phyloP scores from a whole-genome alignment of 2,797 vertebrate species.

The Scyliorhinus canicula region DNA sequence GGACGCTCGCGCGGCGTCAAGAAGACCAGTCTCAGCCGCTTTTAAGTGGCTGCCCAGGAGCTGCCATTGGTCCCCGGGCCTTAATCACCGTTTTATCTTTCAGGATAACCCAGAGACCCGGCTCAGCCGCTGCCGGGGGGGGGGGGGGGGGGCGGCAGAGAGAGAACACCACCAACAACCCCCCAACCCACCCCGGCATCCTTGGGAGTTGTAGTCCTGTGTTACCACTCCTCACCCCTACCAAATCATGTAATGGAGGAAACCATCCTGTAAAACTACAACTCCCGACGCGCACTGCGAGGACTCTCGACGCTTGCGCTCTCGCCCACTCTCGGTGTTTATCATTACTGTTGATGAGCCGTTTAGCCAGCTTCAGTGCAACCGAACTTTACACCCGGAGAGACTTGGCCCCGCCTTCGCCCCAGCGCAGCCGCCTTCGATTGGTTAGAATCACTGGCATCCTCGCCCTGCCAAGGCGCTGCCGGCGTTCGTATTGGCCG shows the following conservation, averaged over 20 bases:
- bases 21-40: neutral
- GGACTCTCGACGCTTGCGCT: neutral
- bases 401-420: neutral
- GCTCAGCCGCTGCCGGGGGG: neutral
- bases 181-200: neutral
- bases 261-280: neutral
- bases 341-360: slow-evolving; percentile 25
- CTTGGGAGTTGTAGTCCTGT: slow-evolving; percentile 1
- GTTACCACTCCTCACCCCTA: too few relatives aligned
- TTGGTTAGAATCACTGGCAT: neutral
- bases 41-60: neutral
- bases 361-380: neutral
- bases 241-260: neutral
- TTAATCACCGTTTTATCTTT: neutral
- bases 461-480: neutral
- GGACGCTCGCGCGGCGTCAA: neutral
- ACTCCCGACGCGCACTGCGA: neutral
- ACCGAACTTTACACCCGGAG: neutral
- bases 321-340: neutral
- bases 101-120: neutral
- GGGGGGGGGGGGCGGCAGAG: neutral
- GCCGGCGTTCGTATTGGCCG: neutral
- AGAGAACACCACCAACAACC: neutral
- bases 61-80: neutral
- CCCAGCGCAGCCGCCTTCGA: too few relatives aligned